Evolutionary conservation across 2,113 vertebrate genomes (phyloP).

Genomic region (Spermophilus dauricus): DNA sequence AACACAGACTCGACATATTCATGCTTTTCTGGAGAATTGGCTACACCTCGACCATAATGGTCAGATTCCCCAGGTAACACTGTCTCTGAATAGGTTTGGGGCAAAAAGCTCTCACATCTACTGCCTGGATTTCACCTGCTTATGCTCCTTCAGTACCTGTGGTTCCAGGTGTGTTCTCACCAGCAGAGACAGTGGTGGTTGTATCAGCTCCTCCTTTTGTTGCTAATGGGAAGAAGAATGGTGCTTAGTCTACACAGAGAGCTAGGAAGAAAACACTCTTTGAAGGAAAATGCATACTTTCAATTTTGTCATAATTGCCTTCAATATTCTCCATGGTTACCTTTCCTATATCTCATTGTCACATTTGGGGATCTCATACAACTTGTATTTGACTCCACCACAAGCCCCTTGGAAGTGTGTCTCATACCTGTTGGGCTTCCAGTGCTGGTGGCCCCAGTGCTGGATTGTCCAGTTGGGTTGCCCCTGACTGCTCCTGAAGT

Average conservation of each 20-base stretch:
- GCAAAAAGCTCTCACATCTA: not conserved
- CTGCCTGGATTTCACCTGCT: not conserved
- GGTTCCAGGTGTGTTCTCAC: not conserved
- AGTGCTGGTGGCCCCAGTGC: not conserved
- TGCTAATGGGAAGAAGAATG: not conserved
- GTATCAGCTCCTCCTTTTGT: not conserved
- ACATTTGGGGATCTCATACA: not conserved
- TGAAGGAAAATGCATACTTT: too few relatives aligned
- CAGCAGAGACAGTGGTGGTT: not conserved
- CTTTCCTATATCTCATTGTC: not conserved
- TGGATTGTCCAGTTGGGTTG: too few relatives aligned
- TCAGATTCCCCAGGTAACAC: not conserved
- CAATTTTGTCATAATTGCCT: not conserved
- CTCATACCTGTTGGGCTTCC: not conserved
- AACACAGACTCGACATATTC: not conserved
- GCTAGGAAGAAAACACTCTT: not conserved
- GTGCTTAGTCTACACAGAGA: not conserved
- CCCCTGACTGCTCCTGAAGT: not conserved
- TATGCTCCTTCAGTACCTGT: not conserved
- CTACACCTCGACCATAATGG: not conserved
- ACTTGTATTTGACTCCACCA: not conserved
- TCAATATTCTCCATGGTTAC: not conserved
- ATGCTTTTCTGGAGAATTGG: not conserved
- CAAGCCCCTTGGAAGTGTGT: fast-evolving
- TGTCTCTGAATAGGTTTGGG: not conserved